These are phyloP conservation scores for Plestiodon gilberti DNA, from an alignment of 2,113 vertebrate species.

Conservation along the genomic window DNA sequence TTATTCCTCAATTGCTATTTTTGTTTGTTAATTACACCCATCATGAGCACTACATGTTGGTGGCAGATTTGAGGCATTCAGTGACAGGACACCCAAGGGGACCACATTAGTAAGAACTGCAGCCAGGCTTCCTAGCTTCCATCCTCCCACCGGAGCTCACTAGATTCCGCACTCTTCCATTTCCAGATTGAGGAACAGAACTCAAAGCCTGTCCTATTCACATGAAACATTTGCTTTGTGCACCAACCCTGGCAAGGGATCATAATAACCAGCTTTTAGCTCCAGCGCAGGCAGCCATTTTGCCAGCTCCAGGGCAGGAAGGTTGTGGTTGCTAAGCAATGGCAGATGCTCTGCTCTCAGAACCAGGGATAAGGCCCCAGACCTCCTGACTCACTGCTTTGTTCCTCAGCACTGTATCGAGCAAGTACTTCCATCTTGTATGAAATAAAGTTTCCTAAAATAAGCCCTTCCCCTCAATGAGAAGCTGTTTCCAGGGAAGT, in stretches of 20 bases:
- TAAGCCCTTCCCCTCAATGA: slow-evolving; percentile 1
- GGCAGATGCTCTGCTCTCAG: not conserved
- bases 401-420: not conserved
- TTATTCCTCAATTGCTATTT: slow-evolving; percentile 29
- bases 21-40: not conserved
- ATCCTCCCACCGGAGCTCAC: not conserved
- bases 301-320: not conserved
- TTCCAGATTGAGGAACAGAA: not conserved
- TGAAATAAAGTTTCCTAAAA: not conserved
- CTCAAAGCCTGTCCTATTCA: not conserved
- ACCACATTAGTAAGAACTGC: not conserved
- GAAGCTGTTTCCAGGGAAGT: slow-evolving; percentile 26
- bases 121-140: not conserved
- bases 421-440: not conserved
- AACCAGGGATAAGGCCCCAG: not conserved
- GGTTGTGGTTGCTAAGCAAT: not conserved
- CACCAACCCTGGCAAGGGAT: not conserved
- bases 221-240: not conserved
- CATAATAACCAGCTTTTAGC: not conserved
- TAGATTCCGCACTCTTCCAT: not conserved
- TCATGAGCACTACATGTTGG: not conserved
- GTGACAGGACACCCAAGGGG: not conserved
- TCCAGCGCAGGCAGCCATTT: slow-evolving; percentile 1
- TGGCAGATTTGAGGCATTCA: not conserved
- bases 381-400: not conserved